Percentiles rank a stretch among this genome's conserved stretches.
phyloP scores from a whole-genome alignment of 2,113 vertebrate species.

The Centropus unirufus region DNA sequence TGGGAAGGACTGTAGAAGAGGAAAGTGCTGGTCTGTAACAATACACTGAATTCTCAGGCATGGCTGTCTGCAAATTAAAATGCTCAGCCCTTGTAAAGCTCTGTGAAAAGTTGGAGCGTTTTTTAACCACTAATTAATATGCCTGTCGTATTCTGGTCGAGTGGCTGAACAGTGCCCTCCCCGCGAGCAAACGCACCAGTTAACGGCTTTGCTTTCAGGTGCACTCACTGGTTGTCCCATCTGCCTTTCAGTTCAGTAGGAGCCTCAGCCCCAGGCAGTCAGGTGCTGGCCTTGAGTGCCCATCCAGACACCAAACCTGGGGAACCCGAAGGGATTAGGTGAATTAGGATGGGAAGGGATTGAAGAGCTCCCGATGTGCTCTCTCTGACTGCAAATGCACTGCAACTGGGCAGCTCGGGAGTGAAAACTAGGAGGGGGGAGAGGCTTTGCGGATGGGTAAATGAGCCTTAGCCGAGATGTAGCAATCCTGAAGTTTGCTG shows the following conservation, averaged over 20 bases:
- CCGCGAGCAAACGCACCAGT: background rate
- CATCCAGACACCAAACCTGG: background rate
- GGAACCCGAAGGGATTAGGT: background rate
- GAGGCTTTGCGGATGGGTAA: background rate
- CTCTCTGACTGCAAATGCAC: background rate
- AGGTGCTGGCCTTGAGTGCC: background rate
- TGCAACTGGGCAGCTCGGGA: background rate
- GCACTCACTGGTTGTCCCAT: background rate
- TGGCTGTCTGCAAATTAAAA: constrained; percentile 21
- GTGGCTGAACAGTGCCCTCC: background rate
- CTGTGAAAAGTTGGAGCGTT: constrained; percentile 24
- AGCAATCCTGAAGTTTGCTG: background rate
- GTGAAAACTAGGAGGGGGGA: background rate
- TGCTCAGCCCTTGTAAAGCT: background rate
- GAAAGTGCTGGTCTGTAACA: background rate
- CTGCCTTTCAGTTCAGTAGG: background rate
- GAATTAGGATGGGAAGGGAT: background rate
- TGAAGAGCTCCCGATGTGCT: background rate
- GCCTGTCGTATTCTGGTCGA: background rate
- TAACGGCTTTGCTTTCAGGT: background rate
- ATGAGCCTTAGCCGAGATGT: background rate
- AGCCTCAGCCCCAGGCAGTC: background rate
- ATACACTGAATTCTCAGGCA: constrained; percentile 30
- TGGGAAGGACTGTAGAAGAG: background rate
- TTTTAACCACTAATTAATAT: constrained; percentile 37